Evolutionary conservation across 2,113 vertebrate species (phyloP).

Genomic region (Aplodontia rufa): DNA sequence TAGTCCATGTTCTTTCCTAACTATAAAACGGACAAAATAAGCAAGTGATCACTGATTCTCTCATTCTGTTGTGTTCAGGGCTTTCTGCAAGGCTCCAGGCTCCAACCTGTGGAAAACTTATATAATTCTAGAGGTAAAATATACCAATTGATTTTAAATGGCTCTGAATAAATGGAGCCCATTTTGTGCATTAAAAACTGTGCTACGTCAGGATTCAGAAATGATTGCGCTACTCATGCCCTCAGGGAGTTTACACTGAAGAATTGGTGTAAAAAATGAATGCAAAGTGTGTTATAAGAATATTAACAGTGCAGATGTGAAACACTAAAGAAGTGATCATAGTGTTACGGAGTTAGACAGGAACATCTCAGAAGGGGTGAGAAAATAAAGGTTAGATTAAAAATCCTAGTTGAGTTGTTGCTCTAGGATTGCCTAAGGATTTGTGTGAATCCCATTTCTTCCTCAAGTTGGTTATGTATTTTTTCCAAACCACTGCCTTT

Average conservation of each 20-base stretch:
- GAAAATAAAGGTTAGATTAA: neutral
- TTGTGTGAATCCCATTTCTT: constrained; percentile 49
- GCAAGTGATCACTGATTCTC: neutral
- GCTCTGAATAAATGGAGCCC: neutral
- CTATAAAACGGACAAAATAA: neutral
- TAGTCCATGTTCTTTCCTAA: neutral
- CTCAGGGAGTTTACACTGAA: neutral
- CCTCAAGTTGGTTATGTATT: neutral
- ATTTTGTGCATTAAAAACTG: neutral
- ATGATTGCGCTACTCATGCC: neutral
- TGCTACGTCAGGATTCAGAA: neutral
- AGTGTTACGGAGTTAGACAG: neutral
- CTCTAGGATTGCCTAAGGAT: neutral
- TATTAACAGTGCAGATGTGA: neutral
- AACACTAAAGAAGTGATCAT: neutral
- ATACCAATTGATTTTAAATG: neutral
- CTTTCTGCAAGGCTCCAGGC: neutral
- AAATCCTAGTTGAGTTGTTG: neutral
- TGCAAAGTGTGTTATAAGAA: neutral
- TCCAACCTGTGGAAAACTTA: neutral
- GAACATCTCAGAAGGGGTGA: neutral
- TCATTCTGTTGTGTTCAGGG: neutral
- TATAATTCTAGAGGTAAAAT: constrained; percentile 1
- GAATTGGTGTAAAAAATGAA: neutral
- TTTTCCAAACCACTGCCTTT: constrained; percentile 23